These are phyloP conservation scores for Zosterops borbonicus DNA, from an alignment of 2,113 vertebrate genomes.

Conservation along the genomic window DNA sequence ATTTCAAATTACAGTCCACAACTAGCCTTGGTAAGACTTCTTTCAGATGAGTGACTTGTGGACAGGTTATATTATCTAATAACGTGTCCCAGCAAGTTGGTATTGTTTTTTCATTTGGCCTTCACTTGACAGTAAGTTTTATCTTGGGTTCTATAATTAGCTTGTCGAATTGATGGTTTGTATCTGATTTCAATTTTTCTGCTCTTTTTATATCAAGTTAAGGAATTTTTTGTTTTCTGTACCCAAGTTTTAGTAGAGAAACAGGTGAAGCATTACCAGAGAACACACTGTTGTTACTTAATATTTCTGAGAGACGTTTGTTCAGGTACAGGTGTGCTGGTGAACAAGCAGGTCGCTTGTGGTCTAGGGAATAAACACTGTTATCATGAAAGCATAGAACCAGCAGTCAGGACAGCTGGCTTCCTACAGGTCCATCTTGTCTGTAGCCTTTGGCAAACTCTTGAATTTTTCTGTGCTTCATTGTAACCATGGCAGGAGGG, in stretches of 20 bases:
- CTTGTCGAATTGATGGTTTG: not conserved
- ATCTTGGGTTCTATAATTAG: not conserved
- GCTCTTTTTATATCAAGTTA: not conserved
- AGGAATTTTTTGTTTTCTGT: not conserved
- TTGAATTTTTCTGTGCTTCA: accelerated
- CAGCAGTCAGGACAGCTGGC: not conserved
- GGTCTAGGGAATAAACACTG: not conserved
- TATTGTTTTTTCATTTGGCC: not conserved
- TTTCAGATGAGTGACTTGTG: conserved; percentile 77
- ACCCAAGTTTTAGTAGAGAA: not conserved
- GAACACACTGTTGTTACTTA: not conserved
- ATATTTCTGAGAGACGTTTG: not conserved
- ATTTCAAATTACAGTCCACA: conserved; percentile 70
- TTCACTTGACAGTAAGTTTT: not conserved
- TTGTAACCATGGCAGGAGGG: not conserved
- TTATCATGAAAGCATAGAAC: not conserved
- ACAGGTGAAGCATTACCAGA: not conserved
- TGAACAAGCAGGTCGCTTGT: not conserved
- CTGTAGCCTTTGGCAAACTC: not conserved
- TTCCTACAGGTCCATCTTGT: not conserved
- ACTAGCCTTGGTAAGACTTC: conserved; percentile 78
- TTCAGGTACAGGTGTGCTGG: not conserved
- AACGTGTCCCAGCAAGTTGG: not conserved
- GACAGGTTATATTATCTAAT: not conserved
- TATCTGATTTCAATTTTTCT: not conserved